phyloP scores from a whole-genome alignment of 2,888 invertebrate genomes.

The Onchidella celtica region DNA sequence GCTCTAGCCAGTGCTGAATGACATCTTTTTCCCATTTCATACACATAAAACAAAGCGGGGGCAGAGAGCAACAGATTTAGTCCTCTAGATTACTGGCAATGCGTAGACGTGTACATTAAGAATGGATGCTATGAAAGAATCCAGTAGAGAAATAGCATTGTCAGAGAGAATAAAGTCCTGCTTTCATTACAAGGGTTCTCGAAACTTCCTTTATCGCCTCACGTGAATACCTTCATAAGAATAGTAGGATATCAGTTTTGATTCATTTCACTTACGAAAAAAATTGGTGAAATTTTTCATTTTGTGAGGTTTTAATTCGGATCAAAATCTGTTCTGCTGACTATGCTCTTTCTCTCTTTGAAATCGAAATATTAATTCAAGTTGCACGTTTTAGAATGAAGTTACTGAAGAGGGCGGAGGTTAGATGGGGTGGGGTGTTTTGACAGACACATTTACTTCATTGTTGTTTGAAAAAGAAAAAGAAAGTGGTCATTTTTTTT shows the following conservation, averaged over 20 bases:
- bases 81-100: not conserved
- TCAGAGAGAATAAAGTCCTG: conserved; percentile 5
- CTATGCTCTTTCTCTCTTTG: no score
- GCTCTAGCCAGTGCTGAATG: not conserved
- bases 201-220: not conserved
- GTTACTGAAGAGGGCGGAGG: no score
- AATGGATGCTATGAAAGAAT: not conserved
- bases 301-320: no score
- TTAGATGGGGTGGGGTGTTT: not conserved
- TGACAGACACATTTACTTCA: not conserved
- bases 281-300: not conserved
- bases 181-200: not conserved
- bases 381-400: no score
- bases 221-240: not conserved
- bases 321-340: no score
- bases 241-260: not conserved
- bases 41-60: not conserved
- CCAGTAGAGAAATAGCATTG: not conserved
- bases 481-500: no score
- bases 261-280: not conserved
- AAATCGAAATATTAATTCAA: no score
- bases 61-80: not conserved
- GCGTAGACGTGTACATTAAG: not conserved
- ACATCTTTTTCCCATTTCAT: conserved; percentile 24
- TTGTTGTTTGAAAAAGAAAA: not conserved